A percentile compares a stretch with the other conserved stretches of the same genome.
Conservation (phyloP, 64 coral and sea anemone species). For the Porites lutea region DNA sequence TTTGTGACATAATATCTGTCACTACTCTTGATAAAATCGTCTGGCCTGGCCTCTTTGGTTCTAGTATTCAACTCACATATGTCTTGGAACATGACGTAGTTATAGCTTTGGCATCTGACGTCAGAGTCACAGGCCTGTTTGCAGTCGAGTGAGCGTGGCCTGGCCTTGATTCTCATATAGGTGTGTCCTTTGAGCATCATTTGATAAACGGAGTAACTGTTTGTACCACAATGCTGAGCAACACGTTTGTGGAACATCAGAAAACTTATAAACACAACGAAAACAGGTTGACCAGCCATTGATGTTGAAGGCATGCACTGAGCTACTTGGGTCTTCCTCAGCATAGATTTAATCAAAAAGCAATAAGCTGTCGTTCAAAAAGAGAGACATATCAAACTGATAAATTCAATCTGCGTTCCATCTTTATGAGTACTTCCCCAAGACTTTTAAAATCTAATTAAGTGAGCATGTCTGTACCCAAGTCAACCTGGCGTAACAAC, state of each 20-base stretch:
- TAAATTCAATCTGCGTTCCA: too few species aligned
- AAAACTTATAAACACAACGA: too few species aligned
- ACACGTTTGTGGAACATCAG: neutral
- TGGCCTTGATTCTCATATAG: neutral
- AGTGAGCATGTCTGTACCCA: too few species aligned
- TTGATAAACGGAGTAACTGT: neutral
- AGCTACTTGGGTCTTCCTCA: too few species aligned
- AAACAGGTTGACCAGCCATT: too few species aligned
- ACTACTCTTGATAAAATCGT: neutral
- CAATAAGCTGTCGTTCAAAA: too few species aligned
- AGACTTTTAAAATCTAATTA: too few species aligned
- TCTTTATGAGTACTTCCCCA: too few species aligned
- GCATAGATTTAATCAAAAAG: too few species aligned
- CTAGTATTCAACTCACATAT: constrained; percentile 3
- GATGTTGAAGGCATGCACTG: too few species aligned
- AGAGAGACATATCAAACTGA: too few species aligned
- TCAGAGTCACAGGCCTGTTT: neutral
- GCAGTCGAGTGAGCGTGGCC: neutral
- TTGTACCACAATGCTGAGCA: neutral
- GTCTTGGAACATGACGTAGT: neutral
- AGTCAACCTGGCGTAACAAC: too few species aligned
- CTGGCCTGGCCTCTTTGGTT: neutral
- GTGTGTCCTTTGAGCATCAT: neutral
- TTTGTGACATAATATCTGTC: constrained; percentile 9
- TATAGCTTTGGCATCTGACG: neutral